Evolutionary conservation across 2,797 vertebrate genomes (phyloP), one percentile per base, ranked within the genome.

Genomic region (Manis crassicaudata): DNA sequence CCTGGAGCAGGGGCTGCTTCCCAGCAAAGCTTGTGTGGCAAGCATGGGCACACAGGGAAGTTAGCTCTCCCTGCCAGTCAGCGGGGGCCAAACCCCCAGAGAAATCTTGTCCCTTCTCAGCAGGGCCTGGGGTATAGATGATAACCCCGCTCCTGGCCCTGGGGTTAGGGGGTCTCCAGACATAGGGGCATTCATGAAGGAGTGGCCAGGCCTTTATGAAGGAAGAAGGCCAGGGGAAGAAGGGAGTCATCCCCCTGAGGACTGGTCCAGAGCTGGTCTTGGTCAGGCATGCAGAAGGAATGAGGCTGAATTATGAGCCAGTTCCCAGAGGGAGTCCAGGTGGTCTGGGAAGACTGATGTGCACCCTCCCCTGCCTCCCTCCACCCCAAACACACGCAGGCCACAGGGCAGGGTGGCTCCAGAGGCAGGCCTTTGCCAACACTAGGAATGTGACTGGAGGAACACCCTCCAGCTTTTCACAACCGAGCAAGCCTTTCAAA

Each of bases 341-440:
- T 0, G 3, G 25, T 17, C 14, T 5, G 5, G 40, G 35, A 12
- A n/a, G 68, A 62, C 6, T 9, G 1, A 2, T 0, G 25, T 27
- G 27, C 6, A 12, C 14, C 54, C 14, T 13, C 14, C 25, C 35
- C 29, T 20, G 6, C 13, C 7, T 46, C 46, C 46, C 46, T 46
- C 37, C 40, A 37, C 23, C 25, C 43, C 40, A 52, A 29, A 20
- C 11, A 8, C 76, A 29, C 43, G 7, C 54, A 27, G 40, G 40
- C 40, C 54, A 25, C 13, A 1, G 32, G 87, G 56, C 58, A n/a
- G 62, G 54, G 72, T 6, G 52, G 16, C 2, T 2, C 37, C 58
- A 35, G 73, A 29, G 14, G 13, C 20, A 67, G 56, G 46, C 18
- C 32, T 76, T 23, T 7, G 16, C 23, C 58, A 35, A 67, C 5